These are phyloP conservation scores for Drosophila parthenogenetica DNA, from an alignment of 2,888 invertebrate genomes.

Conservation along the genomic window DNA sequence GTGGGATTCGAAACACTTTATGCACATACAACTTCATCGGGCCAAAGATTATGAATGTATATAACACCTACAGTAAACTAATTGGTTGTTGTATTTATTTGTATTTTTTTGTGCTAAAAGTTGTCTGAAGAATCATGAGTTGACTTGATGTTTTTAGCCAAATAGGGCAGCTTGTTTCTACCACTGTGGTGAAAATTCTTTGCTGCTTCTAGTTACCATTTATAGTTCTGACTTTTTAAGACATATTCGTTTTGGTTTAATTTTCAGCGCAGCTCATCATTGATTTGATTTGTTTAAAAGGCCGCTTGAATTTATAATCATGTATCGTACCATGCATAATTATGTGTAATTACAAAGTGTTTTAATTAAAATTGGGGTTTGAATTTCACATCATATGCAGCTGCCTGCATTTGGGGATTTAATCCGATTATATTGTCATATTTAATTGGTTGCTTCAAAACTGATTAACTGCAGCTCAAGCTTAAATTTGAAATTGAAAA, in stretches of 20 bases:
- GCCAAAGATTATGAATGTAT: constrained; percentile 14
- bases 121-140: constrained; percentile 19
- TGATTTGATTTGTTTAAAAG: constrained; percentile 5
- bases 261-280: constrained; percentile 11
- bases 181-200: constrained; percentile 41
- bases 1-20: constrained; percentile 5
- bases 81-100: constrained; percentile 6
- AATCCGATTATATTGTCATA: constrained; percentile 47
- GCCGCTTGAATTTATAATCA: constrained; percentile 23
- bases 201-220: constrained; percentile 48
- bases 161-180: constrained; percentile 35
- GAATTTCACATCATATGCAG: constrained; percentile 10
- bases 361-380: constrained; percentile 22
- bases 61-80: constrained; percentile 20
- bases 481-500: constrained; percentile 7
- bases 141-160: constrained; percentile 34
- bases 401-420: constrained; percentile 9
- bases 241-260: constrained; percentile 14
- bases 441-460: constrained; percentile 42
- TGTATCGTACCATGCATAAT: constrained; percentile 8
- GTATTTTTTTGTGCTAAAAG: constrained; percentile 3
- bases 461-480: constrained; percentile 16
- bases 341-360: constrained; percentile 7
- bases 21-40: constrained; percentile 13
- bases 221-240: constrained; percentile 23